phyloP scores from a whole-genome alignment of 2,888 invertebrate species.

The Biston stratarius region DNA sequence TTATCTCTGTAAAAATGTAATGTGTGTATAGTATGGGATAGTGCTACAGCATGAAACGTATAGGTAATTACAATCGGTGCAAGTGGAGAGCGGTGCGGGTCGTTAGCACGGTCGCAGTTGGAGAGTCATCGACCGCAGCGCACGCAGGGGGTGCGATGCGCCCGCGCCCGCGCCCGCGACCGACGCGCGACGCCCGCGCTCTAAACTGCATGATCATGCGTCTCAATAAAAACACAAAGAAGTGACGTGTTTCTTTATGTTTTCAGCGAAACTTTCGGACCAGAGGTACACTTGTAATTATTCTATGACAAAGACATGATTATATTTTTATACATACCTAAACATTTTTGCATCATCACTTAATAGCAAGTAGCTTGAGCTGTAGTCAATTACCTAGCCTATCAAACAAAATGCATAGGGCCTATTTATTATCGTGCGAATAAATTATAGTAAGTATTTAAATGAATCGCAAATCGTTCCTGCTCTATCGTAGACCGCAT shows the following conservation, averaged over 20 bases:
- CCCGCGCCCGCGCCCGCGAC: constrained; percentile 45
- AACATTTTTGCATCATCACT: too few relatives aligned
- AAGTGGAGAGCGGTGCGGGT: constrained; percentile 62
- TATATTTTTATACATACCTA: too few relatives aligned
- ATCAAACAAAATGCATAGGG: too few relatives aligned
- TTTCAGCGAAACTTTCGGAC: background rate
- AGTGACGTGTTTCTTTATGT: background rate
- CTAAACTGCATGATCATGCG: constrained; percentile 5
- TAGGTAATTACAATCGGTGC: constrained; percentile 42
- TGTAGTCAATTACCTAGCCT: too few relatives aligned
- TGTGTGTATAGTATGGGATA: background rate
- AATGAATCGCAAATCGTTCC: too few relatives aligned
- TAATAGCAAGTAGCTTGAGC: too few relatives aligned
- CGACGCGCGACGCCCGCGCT: constrained; percentile 30
- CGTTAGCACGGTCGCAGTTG: constrained; percentile 70
- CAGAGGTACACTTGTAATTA: background rate
- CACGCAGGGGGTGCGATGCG: constrained; percentile 65
- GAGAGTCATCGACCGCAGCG: constrained; percentile 78
- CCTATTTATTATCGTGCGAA: too few relatives aligned
- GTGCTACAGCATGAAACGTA: background rate
- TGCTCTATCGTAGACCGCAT: too few relatives aligned
- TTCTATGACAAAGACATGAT: too few relatives aligned
- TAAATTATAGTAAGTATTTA: too few relatives aligned
- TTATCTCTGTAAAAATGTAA: background rate
- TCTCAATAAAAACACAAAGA: constrained; percentile 7